Conservation (phyloP, 2,113 vertebrate genomes). For the Sprattus sprattus region DNA sequence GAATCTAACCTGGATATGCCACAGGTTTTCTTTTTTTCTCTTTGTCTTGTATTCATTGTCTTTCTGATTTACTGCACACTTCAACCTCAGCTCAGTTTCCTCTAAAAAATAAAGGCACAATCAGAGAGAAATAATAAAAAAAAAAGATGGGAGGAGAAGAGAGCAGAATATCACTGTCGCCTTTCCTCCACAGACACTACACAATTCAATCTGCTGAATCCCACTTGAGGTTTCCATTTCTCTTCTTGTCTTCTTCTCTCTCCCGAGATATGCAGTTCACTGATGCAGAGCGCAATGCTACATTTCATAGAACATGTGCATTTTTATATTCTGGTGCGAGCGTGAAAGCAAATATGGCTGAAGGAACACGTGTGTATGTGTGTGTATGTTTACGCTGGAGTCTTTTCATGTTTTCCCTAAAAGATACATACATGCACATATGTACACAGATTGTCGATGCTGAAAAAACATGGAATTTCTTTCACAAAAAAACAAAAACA, state of each 20-base stretch:
- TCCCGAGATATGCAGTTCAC: not conserved
- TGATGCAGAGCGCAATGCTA: not conserved
- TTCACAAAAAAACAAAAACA: slow-evolving; percentile 38
- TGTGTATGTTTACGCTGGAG: not conserved
- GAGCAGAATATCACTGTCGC: slow-evolving; percentile 20
- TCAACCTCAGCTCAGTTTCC: slow-evolving; percentile 49
- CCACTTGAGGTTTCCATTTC: not conserved
- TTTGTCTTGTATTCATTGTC: not conserved
- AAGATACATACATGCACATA: slow-evolving; percentile 32
- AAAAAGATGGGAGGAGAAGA: slow-evolving; percentile 1
- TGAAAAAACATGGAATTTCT: slow-evolving; percentile 40
- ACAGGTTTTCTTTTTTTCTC: not conserved
- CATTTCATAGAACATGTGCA: not conserved
- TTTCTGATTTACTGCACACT: not conserved
- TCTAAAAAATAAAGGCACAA: slow-evolving; percentile 68
- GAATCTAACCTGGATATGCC: slow-evolving; percentile 46
- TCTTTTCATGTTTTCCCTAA: slow-evolving; percentile 14
- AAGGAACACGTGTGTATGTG: not conserved
- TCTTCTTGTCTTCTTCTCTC: not conserved
- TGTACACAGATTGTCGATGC: slow-evolving; percentile 71
- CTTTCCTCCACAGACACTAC: slow-evolving; percentile 30
- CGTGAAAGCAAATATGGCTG: slow-evolving; percentile 24
- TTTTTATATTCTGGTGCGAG: not conserved
- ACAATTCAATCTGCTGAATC: slow-evolving; percentile 15
- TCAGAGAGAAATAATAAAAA: slow-evolving; percentile 38